Conservation (phyloP, 2,888 invertebrate genomes). For the Fragum whitleyi region DNA sequence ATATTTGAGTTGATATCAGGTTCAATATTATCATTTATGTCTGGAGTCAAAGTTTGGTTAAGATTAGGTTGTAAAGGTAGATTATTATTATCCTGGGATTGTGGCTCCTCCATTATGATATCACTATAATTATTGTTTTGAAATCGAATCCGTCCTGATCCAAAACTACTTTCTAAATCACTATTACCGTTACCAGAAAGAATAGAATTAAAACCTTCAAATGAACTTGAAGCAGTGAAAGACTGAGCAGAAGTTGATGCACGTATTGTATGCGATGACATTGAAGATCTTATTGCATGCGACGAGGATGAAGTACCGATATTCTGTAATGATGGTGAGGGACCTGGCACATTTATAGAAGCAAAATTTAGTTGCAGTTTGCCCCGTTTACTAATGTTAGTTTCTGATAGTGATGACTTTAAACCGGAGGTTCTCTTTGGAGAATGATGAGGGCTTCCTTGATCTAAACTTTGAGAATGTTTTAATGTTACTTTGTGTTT, state of each 20-base stretch:
- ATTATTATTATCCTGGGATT: conserved; percentile 61
- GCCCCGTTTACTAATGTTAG: conserved; percentile 54
- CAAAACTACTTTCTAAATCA: conserved; percentile 12
- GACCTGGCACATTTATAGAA: conserved; percentile 53
- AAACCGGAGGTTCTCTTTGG: conserved; percentile 50
- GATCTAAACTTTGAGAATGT: conserved; percentile 62
- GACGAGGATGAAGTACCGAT: conserved; percentile 47
- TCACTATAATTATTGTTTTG: conserved; percentile 46
- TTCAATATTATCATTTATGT: conserved; percentile 73
- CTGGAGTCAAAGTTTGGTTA: conserved; percentile 60
- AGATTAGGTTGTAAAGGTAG: conserved; percentile 58
- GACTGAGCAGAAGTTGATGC: conserved; percentile 48
- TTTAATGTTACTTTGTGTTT: conserved; percentile 32
- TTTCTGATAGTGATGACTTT: conserved; percentile 60
- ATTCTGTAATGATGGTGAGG: conserved; percentile 40
- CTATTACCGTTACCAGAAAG: background rate
- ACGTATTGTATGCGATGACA: conserved; percentile 37
- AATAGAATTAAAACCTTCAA: conserved; percentile 19
- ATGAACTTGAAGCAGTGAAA: conserved; percentile 38
- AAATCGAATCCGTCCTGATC: conserved; percentile 24
- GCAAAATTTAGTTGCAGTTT: conserved; percentile 59
- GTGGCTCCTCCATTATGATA: conserved; percentile 54
- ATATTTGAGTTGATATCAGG: conserved; percentile 72
- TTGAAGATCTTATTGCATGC: conserved; percentile 32
- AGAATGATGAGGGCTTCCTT: conserved; percentile 36